Base-by-base conservation (phyloP, 2,888 invertebrate species). In the Linnaemya vulpina region DNA sequence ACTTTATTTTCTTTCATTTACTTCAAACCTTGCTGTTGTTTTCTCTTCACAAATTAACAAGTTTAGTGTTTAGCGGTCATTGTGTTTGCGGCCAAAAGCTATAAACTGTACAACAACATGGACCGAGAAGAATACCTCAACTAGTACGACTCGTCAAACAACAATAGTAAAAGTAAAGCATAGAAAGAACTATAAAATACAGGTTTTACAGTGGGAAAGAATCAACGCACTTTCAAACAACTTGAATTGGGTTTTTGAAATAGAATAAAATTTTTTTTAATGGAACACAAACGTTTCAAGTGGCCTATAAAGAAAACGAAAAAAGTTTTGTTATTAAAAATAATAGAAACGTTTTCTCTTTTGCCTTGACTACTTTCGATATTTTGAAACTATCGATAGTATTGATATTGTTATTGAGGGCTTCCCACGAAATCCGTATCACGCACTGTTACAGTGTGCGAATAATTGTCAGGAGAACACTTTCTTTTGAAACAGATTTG, bases 1-100 rank as follows among this genome's bases (percentile, higher is more conserved):
- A 43, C 20, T 70, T 43, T 51, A 17, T 43, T 35, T 75, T 81
- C 35, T 20, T 71, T n/a, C 22, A 35, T 63, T 43, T 58, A 15
- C 38, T 73, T 60, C 38, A 43, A 53, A 7, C 51, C 46, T 51
- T 30, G 5, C 49, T 22, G 38, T 78, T 13, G 2, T 65, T n/a
- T 60, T 71, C 53, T 53, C 5, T 84, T 81, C 70, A 63, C 49
- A 81, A 78, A 81, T 74, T 81, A 81, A 78, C 84, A 81, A 70
- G 84, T 85, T 78, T 74, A 11, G 51, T 68, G 5, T 70, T 71
- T 63, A 55, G 70, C 53, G 68, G 81, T 81, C 43, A 68, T 76
- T 82, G 75, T 62, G 74, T 74, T 80, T 60, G 40, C 60, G 51
- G 40, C 58, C 30, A 43, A 67, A 40, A 60, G 60, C 25, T 20